Base-by-base conservation (phyloP, 2,888 invertebrate genomes). In the Megamerina dolium region DNA sequence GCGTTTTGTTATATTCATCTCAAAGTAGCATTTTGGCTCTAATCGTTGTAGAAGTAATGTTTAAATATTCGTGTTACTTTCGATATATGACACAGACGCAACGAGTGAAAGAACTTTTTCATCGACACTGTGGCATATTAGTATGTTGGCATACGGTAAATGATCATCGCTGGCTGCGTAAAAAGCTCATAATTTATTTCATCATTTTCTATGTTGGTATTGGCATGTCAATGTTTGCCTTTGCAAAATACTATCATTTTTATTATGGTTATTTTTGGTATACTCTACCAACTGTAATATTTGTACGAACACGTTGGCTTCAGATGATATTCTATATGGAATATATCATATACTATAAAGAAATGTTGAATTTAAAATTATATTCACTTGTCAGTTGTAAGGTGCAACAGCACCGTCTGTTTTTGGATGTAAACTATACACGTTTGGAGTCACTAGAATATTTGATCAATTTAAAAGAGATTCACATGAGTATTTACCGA, bases 381-480 rank as follows among this genome's bases (percentile, higher is more conserved):
- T 51, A 36, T 17, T 51, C 51, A 1, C 45, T 63, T 2, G 43
- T 54, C 3, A 50, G 42, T 17, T 57, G 51, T 37, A 58, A 53
- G 3, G 21, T 44, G 9, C 10, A 41, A 4, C 43, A 37, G 1
- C 33, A 45, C 3, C 51, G 49, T 13, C 26, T 33, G 1, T 18
- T 48, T n/a, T 41, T 58, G 35, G 57, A 60, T 49, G 38, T 53
- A 0, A 51, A 59, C 20, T 54, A 53, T 38, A 43, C 50, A 2
- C 41, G 45, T 12, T 40, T 63, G 23, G 52, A 56, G 26, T 63
- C 63, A 0, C 35, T 62, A 33, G 61, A 62, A 4, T 56, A 57
- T 43, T 43, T 64, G 14, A 13, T 58, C 14, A 50, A 51, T 2
- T 48, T 64, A 1, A 65, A 64, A 31, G 40, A 46, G 4, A 40